Evolutionary conservation across 2,888 invertebrate genomes (phyloP).

Genomic region (Chrysomela aeneicollis): DNA sequence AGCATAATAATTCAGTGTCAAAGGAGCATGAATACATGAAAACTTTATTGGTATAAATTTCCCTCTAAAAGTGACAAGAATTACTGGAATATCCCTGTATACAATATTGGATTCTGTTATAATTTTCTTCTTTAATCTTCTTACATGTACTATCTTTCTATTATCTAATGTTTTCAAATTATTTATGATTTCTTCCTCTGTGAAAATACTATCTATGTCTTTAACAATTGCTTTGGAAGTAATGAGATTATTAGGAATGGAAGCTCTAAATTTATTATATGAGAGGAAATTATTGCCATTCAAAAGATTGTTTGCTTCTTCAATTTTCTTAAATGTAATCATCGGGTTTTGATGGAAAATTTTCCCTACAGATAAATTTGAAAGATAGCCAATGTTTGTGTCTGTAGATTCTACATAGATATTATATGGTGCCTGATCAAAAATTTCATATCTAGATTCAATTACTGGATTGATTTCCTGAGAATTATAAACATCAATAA

Average conservation of each 20-base stretch:
- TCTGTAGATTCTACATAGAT: not conserved
- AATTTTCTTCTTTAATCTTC: not conserved
- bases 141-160: not conserved
- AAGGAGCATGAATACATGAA: conserved; percentile 1
- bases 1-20: not conserved
- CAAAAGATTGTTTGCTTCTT: conserved; percentile 5
- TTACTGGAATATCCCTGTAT: not conserved
- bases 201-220: not conserved
- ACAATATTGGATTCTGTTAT: not conserved
- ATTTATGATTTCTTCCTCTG: conserved; percentile 6
- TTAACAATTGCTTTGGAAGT: conserved; percentile 10
- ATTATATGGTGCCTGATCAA: not conserved
- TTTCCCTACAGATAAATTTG: not conserved
- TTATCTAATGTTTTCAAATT: not conserved
- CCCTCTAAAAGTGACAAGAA: conserved; percentile 3
- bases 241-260: not conserved
- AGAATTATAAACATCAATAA: not conserved
- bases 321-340: not conserved
- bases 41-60: not conserved
- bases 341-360: conserved; percentile 1
- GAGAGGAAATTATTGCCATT: not conserved
- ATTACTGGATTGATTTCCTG: not conserved
- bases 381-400: not conserved
- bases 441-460: not conserved
- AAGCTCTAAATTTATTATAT: not conserved